phyloP scores from a whole-genome alignment of 2,888 invertebrate genomes.

The Melieria picta region DNA sequence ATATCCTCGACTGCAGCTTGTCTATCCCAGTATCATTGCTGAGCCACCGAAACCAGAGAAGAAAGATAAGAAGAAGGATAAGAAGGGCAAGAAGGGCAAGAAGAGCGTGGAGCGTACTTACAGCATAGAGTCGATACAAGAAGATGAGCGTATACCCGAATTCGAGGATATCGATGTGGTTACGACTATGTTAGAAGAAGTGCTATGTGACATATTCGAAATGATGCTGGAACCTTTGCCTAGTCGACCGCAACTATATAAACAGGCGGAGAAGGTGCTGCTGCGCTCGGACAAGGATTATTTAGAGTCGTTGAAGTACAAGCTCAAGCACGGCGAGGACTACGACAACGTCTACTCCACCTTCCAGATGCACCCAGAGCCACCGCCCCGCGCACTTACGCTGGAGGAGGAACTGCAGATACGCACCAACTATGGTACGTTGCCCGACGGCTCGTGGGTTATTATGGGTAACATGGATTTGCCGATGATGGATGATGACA shows the following conservation, averaged over 20 bases:
- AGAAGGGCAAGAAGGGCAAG: constrained; percentile 37
- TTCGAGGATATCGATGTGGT: constrained; percentile 52
- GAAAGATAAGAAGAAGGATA: constrained; percentile 18
- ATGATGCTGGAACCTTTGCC: constrained; percentile 43
- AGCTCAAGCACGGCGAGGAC: constrained; percentile 56
- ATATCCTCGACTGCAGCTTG: constrained; percentile 53
- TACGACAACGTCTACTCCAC: constrained; percentile 64
- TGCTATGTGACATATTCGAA: constrained; percentile 52
- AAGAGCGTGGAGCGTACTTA: constrained; percentile 44
- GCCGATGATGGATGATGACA: constrained; percentile 55
- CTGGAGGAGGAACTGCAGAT: constrained; percentile 69
- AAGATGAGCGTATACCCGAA: constrained; percentile 51
- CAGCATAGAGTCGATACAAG: constrained; percentile 58
- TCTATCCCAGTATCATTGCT: constrained; percentile 49
- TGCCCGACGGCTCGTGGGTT: constrained; percentile 72
- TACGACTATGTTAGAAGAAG: constrained; percentile 47
- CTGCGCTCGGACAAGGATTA: constrained; percentile 56
- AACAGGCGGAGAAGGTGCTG: constrained; percentile 56
- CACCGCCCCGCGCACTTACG: constrained; percentile 53
- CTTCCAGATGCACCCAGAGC: constrained; percentile 64
- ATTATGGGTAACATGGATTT: constrained; percentile 69
- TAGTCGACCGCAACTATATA: constrained; percentile 46
- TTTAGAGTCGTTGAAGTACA: constrained; percentile 53
- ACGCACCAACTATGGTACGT: constrained; percentile 70
- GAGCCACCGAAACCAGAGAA: constrained; percentile 29